Base-by-base conservation (phyloP, 2,113 vertebrate species). In the Kobus ellipsiprymnus region DNA sequence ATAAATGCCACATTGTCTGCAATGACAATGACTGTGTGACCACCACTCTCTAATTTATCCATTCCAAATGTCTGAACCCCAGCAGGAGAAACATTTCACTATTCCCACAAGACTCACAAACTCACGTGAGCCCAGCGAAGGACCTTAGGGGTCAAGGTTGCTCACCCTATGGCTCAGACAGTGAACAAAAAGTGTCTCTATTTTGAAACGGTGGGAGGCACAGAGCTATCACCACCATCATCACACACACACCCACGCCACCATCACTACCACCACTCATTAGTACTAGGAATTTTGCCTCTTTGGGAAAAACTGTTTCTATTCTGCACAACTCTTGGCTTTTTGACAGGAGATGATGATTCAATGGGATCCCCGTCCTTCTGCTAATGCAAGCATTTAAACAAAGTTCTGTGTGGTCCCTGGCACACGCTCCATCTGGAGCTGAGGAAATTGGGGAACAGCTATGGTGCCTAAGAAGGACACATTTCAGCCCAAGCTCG, bases 261-360 rank as follows among this genome's bases (percentile, higher is more conserved):
- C 16, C 25, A 4, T 80, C 85, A 86, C 78, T 62, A 92, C 55
- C 14, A 52, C 55, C 16, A 46, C 94, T 87, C 96, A 97, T 97
- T 93, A 98, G 88, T 87, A 78, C 77, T 50, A 93, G 90, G 64
- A 89, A 98, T 96, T 98, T 97, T 85, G 92, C 90, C 96, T 97
- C 94, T 98, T 96, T 95, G 91, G 94, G 95, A 91, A 97, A 96
- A 98, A 96, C 82, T 98, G 91, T 97, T 96, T 96, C 97, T 96
- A 93, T 96, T 98, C 95, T 92, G 96, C 98, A 94, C 96, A 95
- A 87, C 64, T 96, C 95, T 97, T 98, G 98, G 97, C 97, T 97
- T 96, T 93, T 93, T 94, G 98, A 97, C 98, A 98, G 64, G 46
- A 96, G 87, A 95, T 95, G 98, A 95, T 98, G 97, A 97, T 96